Conservation (phyloP, 2,888 invertebrate genomes). For the Conchocele bisecta region DNA sequence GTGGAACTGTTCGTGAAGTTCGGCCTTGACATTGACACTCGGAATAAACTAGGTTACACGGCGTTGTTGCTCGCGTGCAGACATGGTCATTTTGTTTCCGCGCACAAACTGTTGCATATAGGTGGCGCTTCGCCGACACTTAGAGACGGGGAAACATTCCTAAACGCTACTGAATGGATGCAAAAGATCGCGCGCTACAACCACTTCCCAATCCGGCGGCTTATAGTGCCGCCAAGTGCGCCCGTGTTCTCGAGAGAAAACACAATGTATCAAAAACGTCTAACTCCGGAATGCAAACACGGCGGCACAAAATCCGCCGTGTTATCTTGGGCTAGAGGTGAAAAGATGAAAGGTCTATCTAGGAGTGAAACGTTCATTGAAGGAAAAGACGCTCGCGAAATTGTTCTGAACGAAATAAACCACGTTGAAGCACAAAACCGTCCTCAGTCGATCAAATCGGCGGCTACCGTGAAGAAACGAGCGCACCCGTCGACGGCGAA, state of each 20-base stretch:
- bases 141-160: constrained; percentile 76
- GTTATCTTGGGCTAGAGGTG: constrained; percentile 57
- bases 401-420: constrained; percentile 68
- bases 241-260: constrained; percentile 70
- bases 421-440: constrained; percentile 60
- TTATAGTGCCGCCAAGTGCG: constrained; percentile 54
- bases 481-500: constrained; percentile 73
- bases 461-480: constrained; percentile 41
- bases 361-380: constrained; percentile 62
- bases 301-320: constrained; percentile 58
- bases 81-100: constrained; percentile 77
- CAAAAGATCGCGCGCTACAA: constrained; percentile 55
- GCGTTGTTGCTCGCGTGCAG: constrained; percentile 78
- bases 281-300: constrained; percentile 69
- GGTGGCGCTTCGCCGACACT: constrained; percentile 75
- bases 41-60: constrained; percentile 79
- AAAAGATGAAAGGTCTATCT: constrained; percentile 60
- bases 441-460: constrained; percentile 53
- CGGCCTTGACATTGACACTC: constrained; percentile 75
- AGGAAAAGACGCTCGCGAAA: constrained; percentile 68
- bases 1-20: constrained; percentile 69
- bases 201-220: constrained; percentile 43
- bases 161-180: constrained; percentile 78
- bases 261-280: constrained; percentile 70
- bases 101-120: constrained; percentile 70